These are phyloP conservation scores for Orchestia grillus DNA, from an alignment of 1,140 invertebrate species.

Conservation along the genomic window DNA sequence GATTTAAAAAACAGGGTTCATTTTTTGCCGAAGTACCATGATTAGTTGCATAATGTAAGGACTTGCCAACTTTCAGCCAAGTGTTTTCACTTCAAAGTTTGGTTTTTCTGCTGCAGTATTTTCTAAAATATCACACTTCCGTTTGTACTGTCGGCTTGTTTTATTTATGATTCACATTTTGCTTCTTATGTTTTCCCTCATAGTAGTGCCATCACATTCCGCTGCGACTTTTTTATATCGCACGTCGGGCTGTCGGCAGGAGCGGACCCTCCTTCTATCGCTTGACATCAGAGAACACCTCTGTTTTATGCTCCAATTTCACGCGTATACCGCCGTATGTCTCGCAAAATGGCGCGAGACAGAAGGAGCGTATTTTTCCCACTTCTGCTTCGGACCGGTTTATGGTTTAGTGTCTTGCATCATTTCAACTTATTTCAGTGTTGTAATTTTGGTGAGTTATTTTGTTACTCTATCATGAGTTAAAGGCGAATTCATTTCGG, in stretches of 20 bases:
- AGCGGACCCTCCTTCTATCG: constrained; percentile 8
- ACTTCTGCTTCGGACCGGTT: background rate
- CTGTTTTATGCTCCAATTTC: constrained; percentile 40
- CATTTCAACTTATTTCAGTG: background rate
- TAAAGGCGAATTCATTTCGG: background rate
- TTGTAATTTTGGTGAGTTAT: background rate
- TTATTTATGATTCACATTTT: background rate
- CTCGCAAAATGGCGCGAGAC: constrained; percentile 27
- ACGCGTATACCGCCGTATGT: background rate
- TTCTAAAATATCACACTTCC: background rate
- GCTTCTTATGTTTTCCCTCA: background rate
- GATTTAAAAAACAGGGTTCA: too few species aligned
- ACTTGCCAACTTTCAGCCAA: too few species aligned
- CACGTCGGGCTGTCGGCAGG: background rate
- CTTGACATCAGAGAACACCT: constrained; percentile 38
- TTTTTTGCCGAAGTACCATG: too few species aligned
- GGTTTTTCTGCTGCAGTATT: background rate
- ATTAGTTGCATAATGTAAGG: too few species aligned
- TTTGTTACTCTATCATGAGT: background rate
- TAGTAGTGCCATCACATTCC: background rate
- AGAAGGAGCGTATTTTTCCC: background rate
- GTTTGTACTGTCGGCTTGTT: background rate
- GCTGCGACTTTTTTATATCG: background rate
- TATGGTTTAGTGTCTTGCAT: background rate
- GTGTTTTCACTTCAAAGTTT: background rate